These are phyloP conservation scores for Scylla paramamosain DNA, from an alignment of 1,140 invertebrate species.

Conservation along the genomic window DNA sequence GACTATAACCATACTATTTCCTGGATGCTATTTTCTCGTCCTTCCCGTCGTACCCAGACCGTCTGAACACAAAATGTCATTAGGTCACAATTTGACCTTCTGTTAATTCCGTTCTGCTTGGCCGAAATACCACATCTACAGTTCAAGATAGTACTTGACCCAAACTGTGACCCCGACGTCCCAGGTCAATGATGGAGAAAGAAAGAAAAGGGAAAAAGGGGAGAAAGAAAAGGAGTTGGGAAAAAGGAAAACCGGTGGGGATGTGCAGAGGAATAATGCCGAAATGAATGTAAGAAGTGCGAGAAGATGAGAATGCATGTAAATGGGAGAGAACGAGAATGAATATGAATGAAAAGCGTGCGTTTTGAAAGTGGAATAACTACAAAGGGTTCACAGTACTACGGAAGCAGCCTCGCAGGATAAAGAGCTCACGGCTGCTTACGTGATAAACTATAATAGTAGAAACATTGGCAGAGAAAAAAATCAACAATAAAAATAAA, in stretches of 20 bases:
- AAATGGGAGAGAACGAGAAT: background rate
- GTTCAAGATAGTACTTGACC: background rate
- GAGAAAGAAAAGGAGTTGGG: background rate
- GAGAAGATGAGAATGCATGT: too few relatives aligned
- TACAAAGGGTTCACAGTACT: too few relatives aligned
- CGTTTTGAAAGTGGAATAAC: too few relatives aligned
- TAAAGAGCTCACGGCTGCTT: too few relatives aligned
- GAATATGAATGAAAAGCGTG: background rate
- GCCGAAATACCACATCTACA: conserved; percentile 27
- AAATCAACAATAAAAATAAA: too few relatives aligned
- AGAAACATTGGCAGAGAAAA: too few relatives aligned
- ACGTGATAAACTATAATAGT: too few relatives aligned
- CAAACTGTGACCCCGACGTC: background rate
- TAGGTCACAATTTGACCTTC: background rate
- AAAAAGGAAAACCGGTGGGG: background rate
- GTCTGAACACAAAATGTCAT: conserved; percentile 27
- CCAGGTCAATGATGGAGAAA: background rate
- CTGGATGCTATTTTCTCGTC: too few relatives aligned
- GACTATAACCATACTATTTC: too few relatives aligned
- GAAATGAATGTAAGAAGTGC: too few relatives aligned
- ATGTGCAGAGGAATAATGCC: too few relatives aligned
- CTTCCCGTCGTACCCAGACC: background rate
- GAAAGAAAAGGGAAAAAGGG: background rate
- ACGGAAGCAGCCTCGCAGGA: too few relatives aligned
- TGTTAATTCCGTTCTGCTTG: conserved; percentile 27